Conservation (phyloP, 2,113 vertebrate species). For the Syngnathus floridae region DNA sequence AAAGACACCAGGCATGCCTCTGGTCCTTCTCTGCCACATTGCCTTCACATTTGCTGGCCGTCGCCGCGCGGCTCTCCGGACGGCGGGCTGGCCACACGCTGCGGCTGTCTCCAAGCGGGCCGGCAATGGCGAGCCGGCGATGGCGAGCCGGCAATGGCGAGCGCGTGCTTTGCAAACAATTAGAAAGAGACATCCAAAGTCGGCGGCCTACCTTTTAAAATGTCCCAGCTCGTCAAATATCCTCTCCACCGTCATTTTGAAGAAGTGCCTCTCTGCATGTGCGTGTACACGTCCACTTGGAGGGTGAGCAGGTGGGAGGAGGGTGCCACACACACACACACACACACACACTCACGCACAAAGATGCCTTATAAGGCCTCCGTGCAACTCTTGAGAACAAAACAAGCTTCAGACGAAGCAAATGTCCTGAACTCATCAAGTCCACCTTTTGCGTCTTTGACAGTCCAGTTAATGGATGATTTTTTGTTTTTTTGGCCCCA, state of each 20-base stretch:
- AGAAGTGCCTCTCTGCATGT: not conserved
- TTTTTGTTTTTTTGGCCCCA: too few species aligned
- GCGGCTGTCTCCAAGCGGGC: too few species aligned
- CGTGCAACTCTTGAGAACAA: not conserved
- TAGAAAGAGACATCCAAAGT: not conserved
- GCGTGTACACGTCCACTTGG: not conserved
- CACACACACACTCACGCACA: not conserved
- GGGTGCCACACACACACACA: not conserved
- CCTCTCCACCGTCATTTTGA: slow-evolving; percentile 65
- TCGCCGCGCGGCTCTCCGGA: too few species aligned
- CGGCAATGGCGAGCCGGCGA: not conserved
- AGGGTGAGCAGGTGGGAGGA: not conserved
- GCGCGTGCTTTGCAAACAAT: not conserved
- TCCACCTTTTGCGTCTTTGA: too few species aligned
- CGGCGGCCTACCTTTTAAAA: slow-evolving; percentile 62
- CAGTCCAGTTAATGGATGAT: too few species aligned
- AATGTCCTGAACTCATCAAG: too few species aligned
- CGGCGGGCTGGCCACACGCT: too few species aligned
- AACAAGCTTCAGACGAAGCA: not conserved
- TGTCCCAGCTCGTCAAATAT: slow-evolving; percentile 74
- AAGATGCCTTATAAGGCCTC: not conserved
- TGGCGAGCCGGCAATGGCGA: not conserved
- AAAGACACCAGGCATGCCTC: too few species aligned
- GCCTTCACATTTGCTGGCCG: too few species aligned
- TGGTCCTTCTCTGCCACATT: too few species aligned